Percentiles rank a stretch among this genome's conserved stretches.
Evolutionary conservation across 2,113 vertebrate species (phyloP).

Genomic region (mouse (Mus musculus)): GRCm39 chrX:15466501-15467000

Average conservation of each 20-base stretch:
- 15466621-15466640: constrained; percentile 16
- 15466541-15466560: background rate
- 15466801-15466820: background rate
- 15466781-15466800: background rate
- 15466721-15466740: background rate
- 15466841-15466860: background rate
- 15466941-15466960: background rate
- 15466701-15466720: background rate
- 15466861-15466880: background rate
- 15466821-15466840: background rate
- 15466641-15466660: background rate
- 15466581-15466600: background rate
- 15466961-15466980: background rate
- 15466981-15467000: background rate
- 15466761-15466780: background rate
- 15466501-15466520: background rate
- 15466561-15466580: background rate
- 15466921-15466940: background rate
- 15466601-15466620: background rate
- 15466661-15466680: background rate
- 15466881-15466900: background rate
- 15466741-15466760: constrained; percentile 8
- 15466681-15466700: background rate
- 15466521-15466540: background rate
- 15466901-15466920: background rate